Evolutionary conservation across 2,113 vertebrate genomes (phyloP).

Genomic region (Tetrax tetrax): DNA sequence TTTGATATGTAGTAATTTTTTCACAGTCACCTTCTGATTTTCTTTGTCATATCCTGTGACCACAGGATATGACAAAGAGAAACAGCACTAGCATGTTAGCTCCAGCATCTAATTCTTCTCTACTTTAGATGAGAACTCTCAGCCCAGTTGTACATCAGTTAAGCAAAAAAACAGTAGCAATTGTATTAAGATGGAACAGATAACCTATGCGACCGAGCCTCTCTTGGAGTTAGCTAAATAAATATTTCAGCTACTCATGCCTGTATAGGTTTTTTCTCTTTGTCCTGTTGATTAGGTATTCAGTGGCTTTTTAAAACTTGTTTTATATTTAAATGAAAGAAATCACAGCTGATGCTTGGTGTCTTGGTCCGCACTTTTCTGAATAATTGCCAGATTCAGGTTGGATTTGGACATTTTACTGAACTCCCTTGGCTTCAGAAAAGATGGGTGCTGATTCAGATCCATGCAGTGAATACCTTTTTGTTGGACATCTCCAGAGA

Average conservation of each 20-base stretch:
- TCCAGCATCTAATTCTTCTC: neutral
- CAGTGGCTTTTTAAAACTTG: neutral
- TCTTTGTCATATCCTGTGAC: neutral
- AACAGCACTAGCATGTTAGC: neutral
- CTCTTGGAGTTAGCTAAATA: neutral
- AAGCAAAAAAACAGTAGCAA: neutral
- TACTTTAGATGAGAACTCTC: neutral
- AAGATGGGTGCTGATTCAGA: neutral
- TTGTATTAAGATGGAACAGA: neutral
- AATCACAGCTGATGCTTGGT: neutral
- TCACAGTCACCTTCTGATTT: neutral
- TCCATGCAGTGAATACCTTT: neutral
- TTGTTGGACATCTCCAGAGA: neutral
- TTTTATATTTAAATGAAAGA: neutral
- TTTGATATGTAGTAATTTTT: neutral
- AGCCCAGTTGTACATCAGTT: neutral
- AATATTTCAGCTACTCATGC: neutral
- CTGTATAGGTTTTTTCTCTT: neutral
- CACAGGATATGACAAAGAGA: neutral
- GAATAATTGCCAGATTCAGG: neutral
- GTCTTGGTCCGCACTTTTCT: neutral
- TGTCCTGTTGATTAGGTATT: neutral
- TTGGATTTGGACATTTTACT: neutral
- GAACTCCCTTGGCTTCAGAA: neutral
- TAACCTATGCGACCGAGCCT: neutral